phyloP scores from a whole-genome alignment of 2,113 vertebrate genomes.

The Ptilonorhynchus violaceus region DNA sequence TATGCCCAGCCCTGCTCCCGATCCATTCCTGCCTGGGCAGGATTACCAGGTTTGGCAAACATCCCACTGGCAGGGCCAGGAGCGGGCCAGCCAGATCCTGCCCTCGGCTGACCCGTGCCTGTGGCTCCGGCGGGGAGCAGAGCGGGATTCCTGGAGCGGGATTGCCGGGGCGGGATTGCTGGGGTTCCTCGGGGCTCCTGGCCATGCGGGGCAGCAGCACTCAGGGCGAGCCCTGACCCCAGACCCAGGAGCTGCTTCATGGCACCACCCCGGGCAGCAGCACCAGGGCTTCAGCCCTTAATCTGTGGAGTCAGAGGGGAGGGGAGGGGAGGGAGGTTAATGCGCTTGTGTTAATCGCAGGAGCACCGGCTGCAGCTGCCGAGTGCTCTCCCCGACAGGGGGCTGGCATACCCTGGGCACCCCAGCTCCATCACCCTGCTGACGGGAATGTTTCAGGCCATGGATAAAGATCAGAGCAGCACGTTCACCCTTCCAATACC shows the following conservation, averaged over 20 bases:
- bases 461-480: not conserved
- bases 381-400: not conserved
- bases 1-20: not conserved
- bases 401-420: not conserved
- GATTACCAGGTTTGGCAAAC: slow-evolving; percentile 15
- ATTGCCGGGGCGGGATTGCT: fast-evolving
- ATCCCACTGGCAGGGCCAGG: not conserved
- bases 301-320: not conserved
- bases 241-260: not conserved
- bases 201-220: not conserved
- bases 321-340: not conserved
- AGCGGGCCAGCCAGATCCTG: not conserved
- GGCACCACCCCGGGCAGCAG: not conserved
- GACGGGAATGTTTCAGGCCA: fast-evolving
- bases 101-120: not conserved
- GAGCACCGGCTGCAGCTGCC: not conserved
- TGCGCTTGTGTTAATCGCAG: not conserved
- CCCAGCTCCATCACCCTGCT: not conserved
- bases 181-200: fast-evolving
- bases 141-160: fast-evolving
- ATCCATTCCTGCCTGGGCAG: not conserved
- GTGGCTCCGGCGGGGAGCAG: fast-evolving
- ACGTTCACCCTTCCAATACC: fast-evolving
- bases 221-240: not conserved
- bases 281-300: not conserved